phyloP scores from a whole-genome alignment of 2,113 vertebrate species.

The Clarias macrocephalus region DNA sequence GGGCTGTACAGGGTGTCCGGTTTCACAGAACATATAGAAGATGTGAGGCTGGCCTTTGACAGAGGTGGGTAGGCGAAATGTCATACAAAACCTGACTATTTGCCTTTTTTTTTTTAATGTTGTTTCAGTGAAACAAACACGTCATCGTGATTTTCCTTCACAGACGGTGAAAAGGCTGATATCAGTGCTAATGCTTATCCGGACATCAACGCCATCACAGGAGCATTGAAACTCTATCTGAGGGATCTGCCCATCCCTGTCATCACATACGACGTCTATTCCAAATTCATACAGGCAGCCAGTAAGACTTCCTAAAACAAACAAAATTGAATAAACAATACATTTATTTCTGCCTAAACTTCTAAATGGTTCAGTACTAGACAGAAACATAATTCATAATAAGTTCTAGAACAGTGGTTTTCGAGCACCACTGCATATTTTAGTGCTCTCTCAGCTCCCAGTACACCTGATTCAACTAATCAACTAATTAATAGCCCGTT shows the following conservation, averaged over 20 bases:
- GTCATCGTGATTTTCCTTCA: slow-evolving; percentile 25
- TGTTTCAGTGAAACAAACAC: neutral
- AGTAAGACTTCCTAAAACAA: slow-evolving; percentile 76
- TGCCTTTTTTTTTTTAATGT: neutral
- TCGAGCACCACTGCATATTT: too few relatives aligned
- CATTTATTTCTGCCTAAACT: neutral
- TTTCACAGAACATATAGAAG: slow-evolving; percentile 95
- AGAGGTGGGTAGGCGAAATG: slow-evolving; percentile 78
- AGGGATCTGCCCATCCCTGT: slow-evolving; percentile 94
- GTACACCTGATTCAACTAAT: too few relatives aligned
- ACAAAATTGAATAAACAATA: neutral
- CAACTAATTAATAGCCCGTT: too few relatives aligned
- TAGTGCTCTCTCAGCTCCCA: too few relatives aligned
- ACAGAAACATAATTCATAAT: neutral
- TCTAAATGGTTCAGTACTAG: neutral
- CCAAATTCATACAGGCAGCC: slow-evolving; percentile 93
- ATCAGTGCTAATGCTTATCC: slow-evolving; percentile 87
- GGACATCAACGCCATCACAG: slow-evolving; percentile 96
- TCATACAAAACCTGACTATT: neutral
- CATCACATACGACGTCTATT: slow-evolving; percentile 93
- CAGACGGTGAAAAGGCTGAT: slow-evolving; percentile 95
- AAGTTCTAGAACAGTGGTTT: neutral
- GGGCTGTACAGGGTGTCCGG: slow-evolving; percentile 96
- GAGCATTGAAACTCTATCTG: slow-evolving; percentile 95
- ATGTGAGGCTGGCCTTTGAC: slow-evolving; percentile 93